Percentiles rank a stretch among this genome's conserved stretches.
Conservation (phyloP, 2,888 invertebrate genomes). For the Brenthis hecate region DNA sequence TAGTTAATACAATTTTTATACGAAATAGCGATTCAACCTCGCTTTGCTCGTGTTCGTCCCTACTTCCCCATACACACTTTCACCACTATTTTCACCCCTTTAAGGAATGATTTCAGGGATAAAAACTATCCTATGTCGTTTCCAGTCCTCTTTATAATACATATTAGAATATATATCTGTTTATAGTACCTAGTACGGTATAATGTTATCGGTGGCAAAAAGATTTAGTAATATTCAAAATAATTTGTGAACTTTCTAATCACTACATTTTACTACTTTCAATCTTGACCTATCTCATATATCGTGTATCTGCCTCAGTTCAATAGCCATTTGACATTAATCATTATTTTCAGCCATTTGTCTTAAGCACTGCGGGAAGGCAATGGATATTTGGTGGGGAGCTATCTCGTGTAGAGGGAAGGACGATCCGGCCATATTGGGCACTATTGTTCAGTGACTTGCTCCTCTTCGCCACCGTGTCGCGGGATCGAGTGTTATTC, state of each 20-base stretch:
- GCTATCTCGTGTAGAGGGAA: constrained; percentile 90
- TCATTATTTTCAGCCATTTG: constrained; percentile 85
- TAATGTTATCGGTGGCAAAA: too few relatives aligned
- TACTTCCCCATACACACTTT: too few relatives aligned
- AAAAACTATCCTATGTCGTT: too few relatives aligned
- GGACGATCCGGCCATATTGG: constrained; percentile 92
- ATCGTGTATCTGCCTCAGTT: not conserved
- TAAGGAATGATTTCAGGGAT: too few relatives aligned
- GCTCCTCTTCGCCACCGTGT: constrained; percentile 92
- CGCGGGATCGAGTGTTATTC: constrained; percentile 92
- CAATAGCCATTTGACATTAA: not conserved
- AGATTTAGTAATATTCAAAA: too few relatives aligned
- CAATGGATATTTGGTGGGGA: constrained; percentile 96
- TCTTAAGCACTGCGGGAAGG: constrained; percentile 90
- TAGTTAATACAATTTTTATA: too few relatives aligned
- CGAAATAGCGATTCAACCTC: too few relatives aligned
- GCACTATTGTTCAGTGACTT: constrained; percentile 92
- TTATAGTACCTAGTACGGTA: too few relatives aligned
- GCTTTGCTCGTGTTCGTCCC: too few relatives aligned
- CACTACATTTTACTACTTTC: not conserved
- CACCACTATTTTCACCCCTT: too few relatives aligned
- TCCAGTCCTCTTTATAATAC: too few relatives aligned
- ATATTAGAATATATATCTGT: too few relatives aligned
- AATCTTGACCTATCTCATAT: not conserved
- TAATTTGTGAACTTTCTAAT: not conserved